phyloP scores from a whole-genome alignment of 1,140 invertebrate species.

The Trichonephila clavipes region DNA sequence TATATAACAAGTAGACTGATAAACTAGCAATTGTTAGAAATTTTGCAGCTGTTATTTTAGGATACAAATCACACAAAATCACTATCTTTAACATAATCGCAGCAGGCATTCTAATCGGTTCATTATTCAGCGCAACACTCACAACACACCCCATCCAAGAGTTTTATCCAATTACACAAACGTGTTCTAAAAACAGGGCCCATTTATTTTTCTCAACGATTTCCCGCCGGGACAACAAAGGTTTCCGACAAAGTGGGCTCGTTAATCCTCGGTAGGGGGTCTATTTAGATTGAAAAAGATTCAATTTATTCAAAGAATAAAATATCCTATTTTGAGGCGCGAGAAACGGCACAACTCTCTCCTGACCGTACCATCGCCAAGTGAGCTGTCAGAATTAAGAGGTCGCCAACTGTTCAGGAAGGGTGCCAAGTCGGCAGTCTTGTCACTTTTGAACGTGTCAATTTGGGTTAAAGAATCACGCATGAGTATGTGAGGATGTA shows the following conservation, averaged over 20 bases:
- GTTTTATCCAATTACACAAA: not conserved
- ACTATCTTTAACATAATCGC: not conserved
- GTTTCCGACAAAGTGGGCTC: not conserved
- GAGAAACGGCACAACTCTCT: constrained; percentile 1
- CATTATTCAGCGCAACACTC: not conserved
- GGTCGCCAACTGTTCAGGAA: constrained; percentile 1
- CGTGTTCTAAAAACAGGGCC: not conserved
- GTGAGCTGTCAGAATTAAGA: constrained; percentile 13
- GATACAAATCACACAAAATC: not conserved
- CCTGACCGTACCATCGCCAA: constrained; percentile 27
- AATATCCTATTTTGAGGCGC: constrained; percentile 26
- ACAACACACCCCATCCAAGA: not conserved
- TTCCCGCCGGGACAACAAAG: not conserved
- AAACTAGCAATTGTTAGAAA: no score
- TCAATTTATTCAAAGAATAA: constrained; percentile 6
- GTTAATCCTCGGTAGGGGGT: constrained; percentile 21
- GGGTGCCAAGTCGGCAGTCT: constrained; percentile 12
- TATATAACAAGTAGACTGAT: no score
- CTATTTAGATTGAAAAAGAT: not conserved
- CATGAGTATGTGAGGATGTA: not conserved
- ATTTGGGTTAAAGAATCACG: not conserved
- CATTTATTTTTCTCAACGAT: not conserved
- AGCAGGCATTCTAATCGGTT: not conserved
- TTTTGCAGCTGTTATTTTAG: not conserved
- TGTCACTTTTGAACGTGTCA: not conserved